Percentiles rank a stretch among this genome's conserved stretches.
Evolutionary conservation across 64 coral and sea anemone species (phyloP).

Genomic region (Pachyseris speciosa): DNA sequence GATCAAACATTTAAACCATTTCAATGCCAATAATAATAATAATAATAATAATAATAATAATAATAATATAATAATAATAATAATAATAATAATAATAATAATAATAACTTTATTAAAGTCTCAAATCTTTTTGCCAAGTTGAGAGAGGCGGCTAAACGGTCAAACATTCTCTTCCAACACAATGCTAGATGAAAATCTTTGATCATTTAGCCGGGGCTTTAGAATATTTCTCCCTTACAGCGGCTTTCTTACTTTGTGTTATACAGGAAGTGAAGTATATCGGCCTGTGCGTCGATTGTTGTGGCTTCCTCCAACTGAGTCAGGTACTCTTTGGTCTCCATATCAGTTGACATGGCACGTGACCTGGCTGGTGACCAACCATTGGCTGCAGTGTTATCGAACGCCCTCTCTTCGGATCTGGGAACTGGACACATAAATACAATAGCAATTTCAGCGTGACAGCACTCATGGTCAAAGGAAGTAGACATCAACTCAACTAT

Average conservation of each 20-base stretch:
- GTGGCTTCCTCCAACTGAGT: conserved; percentile 78
- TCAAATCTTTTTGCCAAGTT: too few relatives aligned
- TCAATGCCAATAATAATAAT: too few relatives aligned
- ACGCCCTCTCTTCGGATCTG: conserved; percentile 20
- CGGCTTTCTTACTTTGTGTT: conserved; percentile 74
- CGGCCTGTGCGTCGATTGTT: conserved; percentile 92
- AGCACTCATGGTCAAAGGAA: not conserved
- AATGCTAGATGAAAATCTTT: too few relatives aligned
- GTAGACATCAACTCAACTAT: too few relatives aligned
- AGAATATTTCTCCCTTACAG: not conserved
- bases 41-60: too few relatives aligned
- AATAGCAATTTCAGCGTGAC: not conserved
- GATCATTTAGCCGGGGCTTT: not conserved
- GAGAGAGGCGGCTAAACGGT: too few relatives aligned
- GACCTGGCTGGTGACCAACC: conserved; percentile 84
- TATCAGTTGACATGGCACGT: conserved; percentile 57
- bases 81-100: too few relatives aligned
- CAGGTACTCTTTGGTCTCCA: conserved; percentile 84
- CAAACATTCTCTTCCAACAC: too few relatives aligned
- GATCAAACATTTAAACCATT: too few relatives aligned
- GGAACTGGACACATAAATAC: conserved; percentile 31
- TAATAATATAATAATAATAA: too few relatives aligned
- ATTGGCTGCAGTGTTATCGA: conserved; percentile 64
- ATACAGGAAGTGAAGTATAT: conserved; percentile 95
- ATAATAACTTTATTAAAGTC: too few relatives aligned